Percentiles rank a stretch among this genome's conserved stretches.
Conservation (phyloP, 1,140 invertebrate genomes). For the Adelges cooleyi region DNA sequence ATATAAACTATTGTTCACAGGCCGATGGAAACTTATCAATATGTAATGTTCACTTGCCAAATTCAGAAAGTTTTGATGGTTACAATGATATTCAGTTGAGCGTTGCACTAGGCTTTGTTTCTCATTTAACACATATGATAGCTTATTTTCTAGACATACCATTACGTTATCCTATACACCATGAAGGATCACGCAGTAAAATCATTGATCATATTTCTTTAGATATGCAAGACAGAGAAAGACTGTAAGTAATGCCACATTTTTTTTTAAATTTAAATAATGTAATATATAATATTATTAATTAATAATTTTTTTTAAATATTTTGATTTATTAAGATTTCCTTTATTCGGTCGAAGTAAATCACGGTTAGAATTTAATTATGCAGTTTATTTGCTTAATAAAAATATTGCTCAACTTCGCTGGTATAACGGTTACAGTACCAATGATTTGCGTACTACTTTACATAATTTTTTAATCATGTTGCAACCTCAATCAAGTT, state of each 20-base stretch:
- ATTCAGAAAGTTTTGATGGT: slow-evolving; percentile 53
- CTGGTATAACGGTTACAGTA: slow-evolving; percentile 57
- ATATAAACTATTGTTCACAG: slow-evolving; percentile 43
- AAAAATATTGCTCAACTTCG: slow-evolving; percentile 76
- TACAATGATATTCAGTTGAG: slow-evolving; percentile 52
- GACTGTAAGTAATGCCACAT: slow-evolving; percentile 49
- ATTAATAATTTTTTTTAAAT: slow-evolving; percentile 21
- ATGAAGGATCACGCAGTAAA: slow-evolving; percentile 62
- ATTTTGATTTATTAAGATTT: slow-evolving; percentile 48
- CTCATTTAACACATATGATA: slow-evolving; percentile 66
- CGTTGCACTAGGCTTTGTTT: slow-evolving; percentile 67
- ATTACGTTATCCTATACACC: slow-evolving; percentile 61
- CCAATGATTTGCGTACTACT: slow-evolving; percentile 57
- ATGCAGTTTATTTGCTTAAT: slow-evolving; percentile 75
- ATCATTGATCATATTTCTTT: slow-evolving; percentile 65
- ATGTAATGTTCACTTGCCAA: slow-evolving; percentile 58
- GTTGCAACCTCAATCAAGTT: slow-evolving; percentile 36
- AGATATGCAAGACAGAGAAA: slow-evolving; percentile 55
- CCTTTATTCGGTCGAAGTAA: slow-evolving; percentile 64
- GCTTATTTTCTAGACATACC: slow-evolving; percentile 68
- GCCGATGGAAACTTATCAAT: slow-evolving; percentile 49
- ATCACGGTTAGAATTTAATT: slow-evolving; percentile 60
- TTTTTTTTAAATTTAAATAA: slow-evolving; percentile 10
- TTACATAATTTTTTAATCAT: slow-evolving; percentile 57
- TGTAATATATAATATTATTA: background rate